phyloP scores from a whole-genome alignment of 2,113 vertebrate genomes.

The Siniperca knerii region DNA sequence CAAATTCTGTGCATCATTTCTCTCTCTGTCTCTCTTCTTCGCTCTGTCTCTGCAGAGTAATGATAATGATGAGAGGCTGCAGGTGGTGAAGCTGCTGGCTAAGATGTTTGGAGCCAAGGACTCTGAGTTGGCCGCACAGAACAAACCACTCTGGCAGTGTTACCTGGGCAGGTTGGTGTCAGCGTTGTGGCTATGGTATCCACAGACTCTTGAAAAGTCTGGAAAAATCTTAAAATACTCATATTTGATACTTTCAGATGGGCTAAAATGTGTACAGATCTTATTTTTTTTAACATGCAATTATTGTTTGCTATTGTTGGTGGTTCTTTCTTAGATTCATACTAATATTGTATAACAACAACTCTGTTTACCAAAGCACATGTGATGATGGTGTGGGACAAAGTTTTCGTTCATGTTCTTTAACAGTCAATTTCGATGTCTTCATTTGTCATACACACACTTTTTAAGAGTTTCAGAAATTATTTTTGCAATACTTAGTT shows the following conservation, averaged over 20 bases:
- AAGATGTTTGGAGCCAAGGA: conserved; percentile 99
- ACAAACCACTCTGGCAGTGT: conserved; percentile 99
- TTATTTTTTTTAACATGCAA: neutral
- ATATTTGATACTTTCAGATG: neutral
- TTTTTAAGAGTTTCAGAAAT: neutral
- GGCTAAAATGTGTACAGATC: neutral
- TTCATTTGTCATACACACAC: neutral
- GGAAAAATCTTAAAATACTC: neutral
- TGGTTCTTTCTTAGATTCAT: neutral
- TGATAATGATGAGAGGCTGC: conserved; percentile 98
- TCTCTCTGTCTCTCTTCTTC: conserved; percentile 1
- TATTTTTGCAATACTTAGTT: neutral
- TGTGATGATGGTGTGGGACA: no score
- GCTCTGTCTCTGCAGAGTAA: conserved; percentile 89
- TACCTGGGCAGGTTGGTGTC: conserved; percentile 93
- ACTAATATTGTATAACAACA: no score
- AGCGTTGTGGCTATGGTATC: neutral
- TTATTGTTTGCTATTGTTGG: neutral
- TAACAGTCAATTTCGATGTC: neutral
- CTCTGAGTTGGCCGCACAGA: conserved; percentile 96
- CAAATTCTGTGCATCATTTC: conserved; percentile 47
- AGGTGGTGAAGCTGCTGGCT: conserved; percentile 97
- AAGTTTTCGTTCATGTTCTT: neutral
- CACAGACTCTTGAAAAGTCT: neutral
- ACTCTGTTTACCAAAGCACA: no score